Evolutionary conservation across 2,797 vertebrate genomes (phyloP), one percentile per base, ranked within the genome.

Genomic region (Ispidina lecontei): DNA sequence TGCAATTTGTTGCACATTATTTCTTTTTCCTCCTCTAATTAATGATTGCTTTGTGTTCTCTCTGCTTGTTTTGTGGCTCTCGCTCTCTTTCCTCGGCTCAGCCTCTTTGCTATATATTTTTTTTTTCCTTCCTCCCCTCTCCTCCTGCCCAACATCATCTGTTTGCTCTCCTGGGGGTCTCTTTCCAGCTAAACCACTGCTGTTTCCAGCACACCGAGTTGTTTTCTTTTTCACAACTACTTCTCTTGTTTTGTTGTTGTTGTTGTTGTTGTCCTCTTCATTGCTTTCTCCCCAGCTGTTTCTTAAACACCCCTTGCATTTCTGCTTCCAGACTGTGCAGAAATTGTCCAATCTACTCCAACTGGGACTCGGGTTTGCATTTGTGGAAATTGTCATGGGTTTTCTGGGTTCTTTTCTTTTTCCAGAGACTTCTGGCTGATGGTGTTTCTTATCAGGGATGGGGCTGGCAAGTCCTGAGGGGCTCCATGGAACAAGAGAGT

Each of bases 1-100:
- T 77, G 86, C 84, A 37, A 75, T 77, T 90, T 83, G 89, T 15
- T 87, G 78, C 84, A 35, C 60, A 14, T 94, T 89, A 89, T 79
- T 94, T 72, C 84, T 62, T 37, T 81, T 80, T 68, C 68, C 83
- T 84, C 20, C 63, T 82, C 89, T 77, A 84, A 94, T 96, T 95
- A 93, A 75, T 23, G 26, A 29, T 5, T 16, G 10, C 41, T 80
- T 84, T 80, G 78, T 68, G 49, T 26, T 90, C 60, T 60, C 80
- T 46, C 74, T 39, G 86, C 80, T 84, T 73, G 16, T 47, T 81
- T 51, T 44, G 31, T 49, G 73, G 82, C 85, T 87, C 56, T 71
- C 56, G 1, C 72, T 84, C 47, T 87, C 26, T 51, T 63, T 26
- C 44, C 49, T 54, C n/a, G 64, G 88, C 77, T 68, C 68, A n/a